phyloP scores from a whole-genome alignment of 1,140 invertebrate species.

The Melipona quadrifasciata region DNA sequence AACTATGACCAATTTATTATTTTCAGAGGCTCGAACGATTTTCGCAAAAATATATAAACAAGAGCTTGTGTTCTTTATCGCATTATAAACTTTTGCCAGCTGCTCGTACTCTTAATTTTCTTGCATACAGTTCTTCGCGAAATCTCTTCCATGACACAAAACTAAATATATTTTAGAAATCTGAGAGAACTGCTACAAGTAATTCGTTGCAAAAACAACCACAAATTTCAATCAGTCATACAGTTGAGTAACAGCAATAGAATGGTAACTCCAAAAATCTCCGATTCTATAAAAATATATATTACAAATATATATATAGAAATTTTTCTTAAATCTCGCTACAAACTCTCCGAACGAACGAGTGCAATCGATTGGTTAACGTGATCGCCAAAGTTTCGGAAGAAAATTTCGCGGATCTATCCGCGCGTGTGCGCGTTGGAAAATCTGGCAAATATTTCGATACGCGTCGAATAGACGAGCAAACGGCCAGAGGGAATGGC shows the following conservation, averaged over 20 bases:
- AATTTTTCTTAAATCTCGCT: background rate
- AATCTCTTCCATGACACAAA: background rate
- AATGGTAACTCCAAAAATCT: background rate
- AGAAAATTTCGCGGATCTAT: background rate
- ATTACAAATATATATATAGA: too few species aligned
- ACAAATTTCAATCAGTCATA: background rate
- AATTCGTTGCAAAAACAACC: background rate
- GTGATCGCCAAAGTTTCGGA: background rate
- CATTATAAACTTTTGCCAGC: too few species aligned
- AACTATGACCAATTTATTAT: too few species aligned
- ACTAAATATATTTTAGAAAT: background rate
- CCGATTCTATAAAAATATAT: background rate
- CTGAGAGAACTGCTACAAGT: background rate
- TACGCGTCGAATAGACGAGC: conserved; percentile 41
- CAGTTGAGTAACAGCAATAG: too few species aligned
- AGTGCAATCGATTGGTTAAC: background rate
- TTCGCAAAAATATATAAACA: too few species aligned
- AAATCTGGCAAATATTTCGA: conserved; percentile 55
- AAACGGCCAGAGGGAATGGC: conserved; percentile 57
- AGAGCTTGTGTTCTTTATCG: too few species aligned
- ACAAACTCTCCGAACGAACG: too few species aligned
- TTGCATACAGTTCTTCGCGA: too few species aligned
- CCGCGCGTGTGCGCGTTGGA: conserved; percentile 6
- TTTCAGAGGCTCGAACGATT: too few species aligned
- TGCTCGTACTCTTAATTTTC: too few species aligned